These are phyloP conservation scores for Trichogramma evanescens DNA, from an alignment of 2,888 invertebrate genomes.

Conservation along the genomic window DNA sequence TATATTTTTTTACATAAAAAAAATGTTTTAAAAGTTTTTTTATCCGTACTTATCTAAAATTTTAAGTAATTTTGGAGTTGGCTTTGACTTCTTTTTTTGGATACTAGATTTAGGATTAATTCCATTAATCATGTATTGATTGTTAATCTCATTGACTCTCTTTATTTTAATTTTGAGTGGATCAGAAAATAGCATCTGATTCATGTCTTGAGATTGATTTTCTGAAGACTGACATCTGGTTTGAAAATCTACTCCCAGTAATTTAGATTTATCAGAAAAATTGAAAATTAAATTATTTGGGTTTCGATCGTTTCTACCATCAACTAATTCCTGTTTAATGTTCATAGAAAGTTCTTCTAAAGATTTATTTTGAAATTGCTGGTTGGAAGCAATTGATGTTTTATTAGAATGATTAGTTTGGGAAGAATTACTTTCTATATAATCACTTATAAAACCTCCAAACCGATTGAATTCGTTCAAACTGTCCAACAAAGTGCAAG, in stretches of 20 bases:
- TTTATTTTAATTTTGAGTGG: conserved; percentile 20
- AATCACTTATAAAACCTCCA: conserved; percentile 16
- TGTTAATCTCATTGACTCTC: conserved; percentile 12
- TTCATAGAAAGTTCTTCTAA: neutral
- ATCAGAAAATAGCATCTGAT: neutral
- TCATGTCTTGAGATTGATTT: neutral
- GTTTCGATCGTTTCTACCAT: neutral
- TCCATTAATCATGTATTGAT: conserved; percentile 14
- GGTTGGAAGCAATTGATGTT: too few species aligned
- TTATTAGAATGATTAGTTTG: too few species aligned
- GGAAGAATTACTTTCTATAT: too few species aligned
- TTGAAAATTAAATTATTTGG: conserved; percentile 5
- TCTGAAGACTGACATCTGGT: conserved; percentile 1
- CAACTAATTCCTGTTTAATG: neutral
- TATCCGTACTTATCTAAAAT: conserved; percentile 10
- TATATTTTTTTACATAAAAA: neutral
- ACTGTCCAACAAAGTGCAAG: conserved; percentile 18
- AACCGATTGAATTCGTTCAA: conserved; percentile 19
- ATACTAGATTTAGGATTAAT: neutral
- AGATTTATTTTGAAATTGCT: neutral
- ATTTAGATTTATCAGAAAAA: conserved; percentile 10
- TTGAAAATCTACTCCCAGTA: conserved; percentile 7
- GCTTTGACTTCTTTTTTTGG: conserved; percentile 1
- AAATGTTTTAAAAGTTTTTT: neutral
- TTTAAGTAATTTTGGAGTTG: conserved; percentile 1